Percentiles rank a stretch among this genome's conserved stretches.
phyloP scores from a whole-genome alignment of 1,140 invertebrate genomes.

The Micrasema longulum region DNA sequence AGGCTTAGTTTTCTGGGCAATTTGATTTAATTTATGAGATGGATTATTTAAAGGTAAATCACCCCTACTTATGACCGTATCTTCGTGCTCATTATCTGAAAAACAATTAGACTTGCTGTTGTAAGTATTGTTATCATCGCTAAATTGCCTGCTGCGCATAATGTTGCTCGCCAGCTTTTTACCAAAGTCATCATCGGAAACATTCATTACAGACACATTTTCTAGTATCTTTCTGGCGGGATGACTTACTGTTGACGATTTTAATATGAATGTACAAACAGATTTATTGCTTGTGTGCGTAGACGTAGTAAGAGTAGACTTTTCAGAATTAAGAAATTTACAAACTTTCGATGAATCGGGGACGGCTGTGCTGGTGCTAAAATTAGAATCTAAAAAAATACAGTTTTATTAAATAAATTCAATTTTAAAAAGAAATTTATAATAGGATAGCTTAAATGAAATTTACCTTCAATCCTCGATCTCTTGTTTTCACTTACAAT shows the following conservation, averaged over 20 bases:
- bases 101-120: conserved; percentile 12
- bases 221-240: not conserved
- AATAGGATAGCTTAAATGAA: not conserved
- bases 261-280: not conserved
- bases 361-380: conserved; percentile 2
- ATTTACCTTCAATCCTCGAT: conserved; percentile 13
- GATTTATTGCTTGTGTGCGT: not conserved
- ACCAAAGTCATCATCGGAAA: not conserved
- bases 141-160: not conserved
- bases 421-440: not conserved
- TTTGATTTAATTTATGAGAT: too few relatives aligned
- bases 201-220: not conserved
- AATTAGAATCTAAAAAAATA: conserved; percentile 10
- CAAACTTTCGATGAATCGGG: conserved; percentile 2
- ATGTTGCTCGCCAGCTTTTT: not conserved
- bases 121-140: too few relatives aligned
- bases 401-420: not conserved
- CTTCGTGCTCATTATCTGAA: conserved; percentile 19
- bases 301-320: too few relatives aligned
- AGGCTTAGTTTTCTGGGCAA: not conserved
- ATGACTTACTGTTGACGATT: conserved; percentile 5
- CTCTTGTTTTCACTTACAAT: conserved; percentile 5
- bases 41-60: not conserved
- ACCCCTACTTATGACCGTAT: conserved; percentile 2
- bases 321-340: too few relatives aligned